Evolutionary conservation across 2,888 invertebrate species (phyloP).

Genomic region (Lysandra bellargus): DNA sequence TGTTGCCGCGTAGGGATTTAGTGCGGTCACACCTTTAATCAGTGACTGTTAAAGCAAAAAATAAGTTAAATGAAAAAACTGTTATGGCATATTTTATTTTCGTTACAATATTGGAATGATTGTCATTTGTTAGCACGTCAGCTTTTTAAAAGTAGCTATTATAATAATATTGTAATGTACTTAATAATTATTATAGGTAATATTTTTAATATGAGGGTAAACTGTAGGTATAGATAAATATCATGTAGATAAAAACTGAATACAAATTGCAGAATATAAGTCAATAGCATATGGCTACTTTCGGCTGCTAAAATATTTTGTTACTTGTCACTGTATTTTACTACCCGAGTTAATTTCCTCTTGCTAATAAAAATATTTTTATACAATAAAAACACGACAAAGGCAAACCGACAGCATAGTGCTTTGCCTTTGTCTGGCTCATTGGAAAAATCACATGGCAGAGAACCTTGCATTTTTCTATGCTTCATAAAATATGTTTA

Average conservation of each 20-base stretch:
- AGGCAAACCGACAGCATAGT: too few relatives aligned
- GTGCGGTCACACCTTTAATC: not conserved
- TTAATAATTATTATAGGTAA: too few relatives aligned
- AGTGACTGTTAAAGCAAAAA: not conserved
- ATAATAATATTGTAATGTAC: not conserved
- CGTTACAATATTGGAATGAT: conserved; percentile 25
- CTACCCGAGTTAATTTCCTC: not conserved
- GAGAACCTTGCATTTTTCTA: too few relatives aligned
- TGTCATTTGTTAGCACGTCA: not conserved
- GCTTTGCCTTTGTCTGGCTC: too few relatives aligned
- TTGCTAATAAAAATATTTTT: too few relatives aligned
- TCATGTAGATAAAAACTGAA: not conserved
- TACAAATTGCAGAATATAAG: not conserved
- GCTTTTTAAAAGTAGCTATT: not conserved
- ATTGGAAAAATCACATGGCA: too few relatives aligned
- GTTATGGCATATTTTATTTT: conserved; percentile 30
- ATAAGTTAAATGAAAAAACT: not conserved
- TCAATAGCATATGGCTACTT: not conserved
- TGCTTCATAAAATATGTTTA: too few relatives aligned
- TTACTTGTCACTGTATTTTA: not conserved
- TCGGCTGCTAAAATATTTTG: not conserved
- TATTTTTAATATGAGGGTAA: not conserved
- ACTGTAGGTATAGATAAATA: not conserved
- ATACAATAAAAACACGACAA: too few relatives aligned
- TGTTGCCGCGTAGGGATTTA: too few relatives aligned